Evolutionary conservation across 2,888 invertebrate genomes (phyloP).

Genomic region (Lingula anatina): DNA sequence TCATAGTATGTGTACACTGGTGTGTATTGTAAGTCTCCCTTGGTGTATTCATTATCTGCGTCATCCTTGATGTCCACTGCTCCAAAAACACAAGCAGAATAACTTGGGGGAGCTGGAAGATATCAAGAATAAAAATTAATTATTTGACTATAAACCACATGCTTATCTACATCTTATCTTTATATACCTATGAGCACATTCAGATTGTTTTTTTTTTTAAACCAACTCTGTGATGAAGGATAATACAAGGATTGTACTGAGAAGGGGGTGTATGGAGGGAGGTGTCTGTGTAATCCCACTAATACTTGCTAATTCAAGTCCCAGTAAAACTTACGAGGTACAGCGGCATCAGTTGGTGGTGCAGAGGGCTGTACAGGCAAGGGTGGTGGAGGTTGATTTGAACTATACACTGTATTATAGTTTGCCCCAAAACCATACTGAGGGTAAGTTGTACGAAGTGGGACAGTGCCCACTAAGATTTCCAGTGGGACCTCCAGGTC

Average conservation of each 20-base stretch:
- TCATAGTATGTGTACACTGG: constrained; percentile 14
- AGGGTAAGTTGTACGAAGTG: constrained; percentile 18
- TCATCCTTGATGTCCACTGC: constrained; percentile 9
- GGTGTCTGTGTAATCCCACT: too few relatives aligned
- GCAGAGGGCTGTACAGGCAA: too few relatives aligned
- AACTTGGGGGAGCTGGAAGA: constrained; percentile 2
- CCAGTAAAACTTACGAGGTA: too few relatives aligned
- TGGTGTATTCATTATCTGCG: constrained; percentile 16
- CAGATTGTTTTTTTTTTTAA: too few relatives aligned
- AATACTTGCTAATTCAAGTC: too few relatives aligned
- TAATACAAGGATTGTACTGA: too few relatives aligned
- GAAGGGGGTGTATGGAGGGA: too few relatives aligned
- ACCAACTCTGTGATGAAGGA: too few relatives aligned
- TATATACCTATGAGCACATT: constrained; percentile 2
- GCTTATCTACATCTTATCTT: background rate
- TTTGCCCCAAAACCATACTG: background rate
- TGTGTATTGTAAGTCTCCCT: constrained; percentile 8
- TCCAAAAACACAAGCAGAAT: constrained; percentile 1
- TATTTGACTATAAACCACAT: background rate
- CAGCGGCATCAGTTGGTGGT: too few relatives aligned
- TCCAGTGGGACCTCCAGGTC: constrained; percentile 35
- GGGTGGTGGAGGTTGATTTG: too few relatives aligned
- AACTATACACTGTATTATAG: too few relatives aligned
- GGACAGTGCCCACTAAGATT: constrained; percentile 36
- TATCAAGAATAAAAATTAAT: too few relatives aligned